Percentiles rank a stretch among this genome's conserved stretches.
Evolutionary conservation across 2,797 vertebrate species (phyloP).

Genomic region (Melanotaenia nigrans): DNA sequence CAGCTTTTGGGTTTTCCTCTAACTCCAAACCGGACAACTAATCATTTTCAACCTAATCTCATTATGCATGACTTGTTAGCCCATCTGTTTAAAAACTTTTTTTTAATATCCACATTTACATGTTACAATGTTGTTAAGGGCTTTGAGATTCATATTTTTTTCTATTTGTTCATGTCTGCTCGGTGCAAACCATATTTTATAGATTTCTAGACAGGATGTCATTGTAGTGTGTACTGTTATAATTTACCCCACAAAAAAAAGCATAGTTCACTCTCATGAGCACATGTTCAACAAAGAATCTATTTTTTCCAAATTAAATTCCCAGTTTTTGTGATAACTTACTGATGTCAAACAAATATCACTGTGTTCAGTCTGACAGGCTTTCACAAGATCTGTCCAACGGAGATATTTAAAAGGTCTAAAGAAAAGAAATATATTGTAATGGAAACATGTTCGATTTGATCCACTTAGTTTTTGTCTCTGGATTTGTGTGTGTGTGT

Average conservation of each 20-base stretch:
- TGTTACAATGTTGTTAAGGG: not conserved
- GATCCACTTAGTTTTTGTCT: not conserved
- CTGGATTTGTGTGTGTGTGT: conserved; percentile 21
- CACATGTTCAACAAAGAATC: not conserved
- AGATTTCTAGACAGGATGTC: not conserved
- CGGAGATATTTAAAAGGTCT: no score
- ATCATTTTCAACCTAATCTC: no score
- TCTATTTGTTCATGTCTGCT: not conserved
- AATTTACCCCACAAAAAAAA: not conserved
- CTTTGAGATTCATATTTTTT: not conserved
- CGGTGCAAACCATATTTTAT: no score
- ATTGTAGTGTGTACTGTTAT: not conserved
- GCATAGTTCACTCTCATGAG: not conserved
- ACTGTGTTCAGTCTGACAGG: no score
- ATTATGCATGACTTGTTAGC: no score
- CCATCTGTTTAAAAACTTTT: no score
- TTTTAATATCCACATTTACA: not conserved
- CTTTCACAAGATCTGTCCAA: no score
- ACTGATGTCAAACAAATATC: no score
- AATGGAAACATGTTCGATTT: not conserved
- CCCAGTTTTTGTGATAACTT: no score
- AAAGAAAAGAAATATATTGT: not conserved
- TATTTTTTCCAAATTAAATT: not conserved
- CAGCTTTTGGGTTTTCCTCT: no score
- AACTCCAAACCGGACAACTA: no score